A percentile compares a stretch with the other conserved stretches of the same genome.
phyloP scores from a whole-genome alignment of 2,888 invertebrate genomes.

The Epistrophella euchroma region DNA sequence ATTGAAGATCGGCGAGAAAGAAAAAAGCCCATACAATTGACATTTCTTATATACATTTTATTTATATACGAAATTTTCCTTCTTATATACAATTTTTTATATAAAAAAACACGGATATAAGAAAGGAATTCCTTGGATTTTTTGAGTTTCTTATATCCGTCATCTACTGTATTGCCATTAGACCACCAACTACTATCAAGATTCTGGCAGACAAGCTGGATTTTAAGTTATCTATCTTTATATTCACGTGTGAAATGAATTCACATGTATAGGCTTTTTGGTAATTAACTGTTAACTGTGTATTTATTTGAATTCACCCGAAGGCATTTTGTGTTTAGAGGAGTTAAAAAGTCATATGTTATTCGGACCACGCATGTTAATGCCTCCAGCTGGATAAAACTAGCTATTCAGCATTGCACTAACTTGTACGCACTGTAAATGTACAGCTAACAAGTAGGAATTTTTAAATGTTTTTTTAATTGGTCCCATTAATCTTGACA shows the following conservation, averaged over 20 bases:
- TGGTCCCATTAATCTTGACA: slow-evolving; percentile 10
- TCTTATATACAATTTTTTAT: no score
- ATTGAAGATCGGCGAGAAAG: no score
- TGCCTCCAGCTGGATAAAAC: neutral
- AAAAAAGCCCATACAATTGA: no score
- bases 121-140: no score
- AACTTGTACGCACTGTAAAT: neutral
- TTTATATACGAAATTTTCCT: no score
- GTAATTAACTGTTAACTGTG: neutral
- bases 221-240: neutral
- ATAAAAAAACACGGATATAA: no score
- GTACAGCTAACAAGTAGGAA: neutral
- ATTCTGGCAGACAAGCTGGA: slow-evolving; percentile 12
- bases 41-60: no score
- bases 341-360: no score
- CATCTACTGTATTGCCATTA: neutral
- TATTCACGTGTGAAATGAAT: neutral
- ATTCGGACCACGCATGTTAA: slow-evolving; percentile 11
- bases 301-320: neutral
- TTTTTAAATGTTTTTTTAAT: slow-evolving; percentile 11
- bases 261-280: neutral
- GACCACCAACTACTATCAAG: slow-evolving; percentile 18
- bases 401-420: neutral
- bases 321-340: neutral
- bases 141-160: no score